A percentile compares a stretch with the other conserved stretches of the same genome.
phyloP scores from a whole-genome alignment of 2,113 vertebrate genomes.

The Oriolus oriolus region DNA sequence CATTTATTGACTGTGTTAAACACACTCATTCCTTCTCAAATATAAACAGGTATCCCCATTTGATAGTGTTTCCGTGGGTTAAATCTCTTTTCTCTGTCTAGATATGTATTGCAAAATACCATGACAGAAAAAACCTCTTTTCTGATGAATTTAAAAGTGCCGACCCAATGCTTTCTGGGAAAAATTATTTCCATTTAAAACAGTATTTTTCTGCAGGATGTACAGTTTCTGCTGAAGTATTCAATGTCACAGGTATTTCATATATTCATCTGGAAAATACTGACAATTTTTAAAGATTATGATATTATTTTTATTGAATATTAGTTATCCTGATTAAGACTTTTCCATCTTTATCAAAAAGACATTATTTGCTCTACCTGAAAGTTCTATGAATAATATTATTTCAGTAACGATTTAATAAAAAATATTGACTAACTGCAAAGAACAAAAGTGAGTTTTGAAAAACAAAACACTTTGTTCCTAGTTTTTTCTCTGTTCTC shows the following conservation, averaged over 20 bases:
- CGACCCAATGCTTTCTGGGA: neutral
- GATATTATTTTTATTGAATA: neutral
- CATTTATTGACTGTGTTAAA: neutral
- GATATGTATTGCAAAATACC: neutral
- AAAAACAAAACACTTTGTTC: neutral
- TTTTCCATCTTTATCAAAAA: neutral
- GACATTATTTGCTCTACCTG: neutral
- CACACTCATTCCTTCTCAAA: neutral
- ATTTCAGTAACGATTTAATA: neutral
- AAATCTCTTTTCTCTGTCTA: neutral
- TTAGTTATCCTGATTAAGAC: neutral
- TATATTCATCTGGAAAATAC: neutral
- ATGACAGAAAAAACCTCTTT: accelerated
- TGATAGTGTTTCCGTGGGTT: neutral
- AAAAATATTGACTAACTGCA: neutral
- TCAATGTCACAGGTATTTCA: neutral
- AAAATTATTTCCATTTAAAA: neutral
- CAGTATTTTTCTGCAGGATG: neutral
- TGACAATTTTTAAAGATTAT: neutral
- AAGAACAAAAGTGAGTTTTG: neutral
- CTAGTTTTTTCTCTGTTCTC: neutral
- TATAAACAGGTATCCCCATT: neutral
- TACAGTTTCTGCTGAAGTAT: neutral
- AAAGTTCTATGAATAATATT: neutral
- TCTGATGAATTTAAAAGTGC: neutral